Base-by-base conservation (phyloP, 2,797 vertebrate genomes). In the Zenarchopterus dispar region DNA sequence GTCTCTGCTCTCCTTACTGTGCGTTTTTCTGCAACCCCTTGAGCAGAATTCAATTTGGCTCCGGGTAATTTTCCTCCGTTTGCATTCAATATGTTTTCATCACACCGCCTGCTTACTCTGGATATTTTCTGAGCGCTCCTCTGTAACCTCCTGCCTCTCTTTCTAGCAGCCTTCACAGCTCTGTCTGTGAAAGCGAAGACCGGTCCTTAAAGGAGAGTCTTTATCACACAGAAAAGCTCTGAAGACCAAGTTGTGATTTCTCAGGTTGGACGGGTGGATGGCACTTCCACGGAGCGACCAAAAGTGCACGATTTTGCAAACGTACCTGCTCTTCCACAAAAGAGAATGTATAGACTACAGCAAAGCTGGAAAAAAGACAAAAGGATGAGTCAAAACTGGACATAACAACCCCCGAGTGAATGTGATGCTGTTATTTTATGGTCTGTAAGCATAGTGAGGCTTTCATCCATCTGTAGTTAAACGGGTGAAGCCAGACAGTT, bases 11-110 rank as follows among this genome's bases (percentile, higher is more conserved):
- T 70, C 47, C 33, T 54, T 56, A 44, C 53, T 46, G 22, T 80
- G 67, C 47, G 31, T 73, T 72, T 85, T 61, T 68, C 65, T 61
- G 43, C 66, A 70, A 60, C 47, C 72, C 70, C 75, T n/a, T 53
- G 73, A 68, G 73, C 68, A 60, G 61, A 89, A 89, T 88, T 91
- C 78, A 77, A 81, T 91, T 84, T 89, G 73, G 80, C 81, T 84
- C 50, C 1, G 62, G 77, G 85, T 87, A 81, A 89, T 85, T 87
- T 82, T 48, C 74, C 78, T 56, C 62, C 47, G 46, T 77, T 85
- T 79, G 73, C 76, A 67, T 85, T 85, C 72, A 67, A 71, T 85
- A 70, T 86, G 74, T 85, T 86, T 85, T 82, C 80, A 86, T 87
- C 78, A 74, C 70, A 74, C 63, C 16, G 43, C 59, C 78, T 84